phyloP scores from a whole-genome alignment of 2,113 vertebrate genomes.

The Heterochromis multidens region DNA sequence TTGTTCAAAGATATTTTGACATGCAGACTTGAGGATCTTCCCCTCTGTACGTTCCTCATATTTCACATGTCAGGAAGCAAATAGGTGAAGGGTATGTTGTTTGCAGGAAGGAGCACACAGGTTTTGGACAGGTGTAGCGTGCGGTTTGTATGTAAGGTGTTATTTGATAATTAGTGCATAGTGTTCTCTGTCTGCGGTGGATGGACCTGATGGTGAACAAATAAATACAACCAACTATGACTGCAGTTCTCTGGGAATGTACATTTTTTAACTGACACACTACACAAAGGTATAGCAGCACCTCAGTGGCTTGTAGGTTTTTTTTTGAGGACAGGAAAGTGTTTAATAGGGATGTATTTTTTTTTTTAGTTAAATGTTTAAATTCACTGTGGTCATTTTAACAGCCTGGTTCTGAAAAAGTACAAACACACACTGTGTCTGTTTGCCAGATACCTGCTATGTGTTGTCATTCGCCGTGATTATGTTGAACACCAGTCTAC shows the following conservation, averaged over 20 bases:
- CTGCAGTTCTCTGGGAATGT: background rate
- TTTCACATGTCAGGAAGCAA: no score
- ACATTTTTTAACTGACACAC: background rate
- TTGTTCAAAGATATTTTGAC: background rate
- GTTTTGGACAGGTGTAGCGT: background rate
- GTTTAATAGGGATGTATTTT: background rate
- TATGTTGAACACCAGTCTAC: slow-evolving; percentile 97
- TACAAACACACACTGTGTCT: background rate
- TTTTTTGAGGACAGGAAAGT: background rate
- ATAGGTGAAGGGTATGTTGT: background rate
- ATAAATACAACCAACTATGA: background rate
- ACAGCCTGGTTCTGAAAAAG: background rate
- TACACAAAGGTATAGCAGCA: background rate
- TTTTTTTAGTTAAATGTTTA: background rate
- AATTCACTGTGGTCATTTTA: background rate
- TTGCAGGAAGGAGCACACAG: background rate
- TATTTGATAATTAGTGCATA: background rate
- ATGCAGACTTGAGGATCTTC: background rate
- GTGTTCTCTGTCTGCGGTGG: background rate
- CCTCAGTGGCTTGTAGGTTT: background rate
- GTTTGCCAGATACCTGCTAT: slow-evolving; percentile 88
- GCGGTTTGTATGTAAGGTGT: background rate
- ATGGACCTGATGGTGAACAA: background rate
- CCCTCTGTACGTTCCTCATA: no score
- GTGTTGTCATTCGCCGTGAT: slow-evolving; percentile 97